These are phyloP conservation scores for Eupithecia abbreviata DNA, from an alignment of 2,888 invertebrate genomes.

Conservation along the genomic window DNA sequence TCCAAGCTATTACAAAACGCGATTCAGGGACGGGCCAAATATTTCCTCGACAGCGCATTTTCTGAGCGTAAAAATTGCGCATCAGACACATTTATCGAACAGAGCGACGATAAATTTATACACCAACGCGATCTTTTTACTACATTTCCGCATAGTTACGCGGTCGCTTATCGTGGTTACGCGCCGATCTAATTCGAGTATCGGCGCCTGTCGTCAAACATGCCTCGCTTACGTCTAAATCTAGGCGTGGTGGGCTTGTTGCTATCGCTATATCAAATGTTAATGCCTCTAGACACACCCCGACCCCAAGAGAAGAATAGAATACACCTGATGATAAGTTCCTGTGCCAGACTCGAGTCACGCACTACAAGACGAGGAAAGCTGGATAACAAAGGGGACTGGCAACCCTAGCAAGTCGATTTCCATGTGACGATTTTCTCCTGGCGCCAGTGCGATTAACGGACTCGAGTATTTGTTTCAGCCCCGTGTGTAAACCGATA, in stretches of 20 bases:
- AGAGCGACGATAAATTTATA: conserved; percentile 76
- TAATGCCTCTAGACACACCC: conserved; percentile 52
- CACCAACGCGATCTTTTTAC: conserved; percentile 76
- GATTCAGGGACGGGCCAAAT: conserved; percentile 70
- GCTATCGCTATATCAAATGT: conserved; percentile 56
- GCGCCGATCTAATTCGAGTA: conserved; percentile 75
- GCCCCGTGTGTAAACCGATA: conserved; percentile 77
- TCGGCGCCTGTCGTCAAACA: conserved; percentile 73
- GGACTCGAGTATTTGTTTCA: conserved; percentile 77
- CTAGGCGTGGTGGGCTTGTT: conserved; percentile 64
- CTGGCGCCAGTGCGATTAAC: conserved; percentile 78
- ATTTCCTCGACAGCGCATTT: conserved; percentile 67
- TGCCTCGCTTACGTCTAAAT: conserved; percentile 65
- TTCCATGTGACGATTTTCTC: conserved; percentile 73
- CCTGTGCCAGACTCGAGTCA: conserved; percentile 2
- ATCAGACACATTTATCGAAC: conserved; percentile 70
- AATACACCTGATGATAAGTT: conserved; percentile 20
- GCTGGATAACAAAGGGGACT: conserved; percentile 18
- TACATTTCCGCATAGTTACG: conserved; percentile 80
- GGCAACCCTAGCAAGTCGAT: conserved; percentile 58
- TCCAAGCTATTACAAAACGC: conserved; percentile 63
- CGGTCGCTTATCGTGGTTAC: conserved; percentile 68
- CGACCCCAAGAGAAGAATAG: conserved; percentile 30
- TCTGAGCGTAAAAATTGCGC: conserved; percentile 57
- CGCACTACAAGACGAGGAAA: conserved; percentile 5